Percentiles rank a stretch among this genome's conserved stretches.
Evolutionary conservation across 2,113 vertebrate genomes (phyloP).

Genomic region (Bufo gargarizans): DNA sequence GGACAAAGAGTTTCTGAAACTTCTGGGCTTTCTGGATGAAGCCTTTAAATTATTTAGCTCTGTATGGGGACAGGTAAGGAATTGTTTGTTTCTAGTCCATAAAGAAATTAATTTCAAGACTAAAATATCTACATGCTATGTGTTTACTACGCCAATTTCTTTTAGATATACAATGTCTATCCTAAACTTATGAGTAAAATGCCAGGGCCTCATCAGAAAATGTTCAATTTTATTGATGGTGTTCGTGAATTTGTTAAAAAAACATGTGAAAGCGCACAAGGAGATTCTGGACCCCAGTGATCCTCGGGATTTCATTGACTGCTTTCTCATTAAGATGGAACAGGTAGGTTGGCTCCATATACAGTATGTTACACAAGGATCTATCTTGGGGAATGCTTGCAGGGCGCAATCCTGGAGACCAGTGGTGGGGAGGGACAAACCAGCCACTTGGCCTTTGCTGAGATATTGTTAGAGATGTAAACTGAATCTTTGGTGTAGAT

Average conservation of each 20-base stretch:
- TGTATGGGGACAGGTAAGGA: constrained; percentile 51
- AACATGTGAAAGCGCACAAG: constrained; percentile 72
- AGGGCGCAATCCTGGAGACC: not conserved
- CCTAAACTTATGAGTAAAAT: constrained; percentile 72
- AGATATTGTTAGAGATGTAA: no score
- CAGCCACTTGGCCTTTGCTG: not conserved
- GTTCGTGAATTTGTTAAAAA: constrained; percentile 63
- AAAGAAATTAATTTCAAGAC: no score
- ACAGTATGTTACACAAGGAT: no score
- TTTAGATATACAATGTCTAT: constrained; percentile 77
- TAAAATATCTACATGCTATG: no score
- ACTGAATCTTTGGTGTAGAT: no score
- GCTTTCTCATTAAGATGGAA: constrained; percentile 77
- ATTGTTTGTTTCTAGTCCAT: not conserved
- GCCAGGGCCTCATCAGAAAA: constrained; percentile 72
- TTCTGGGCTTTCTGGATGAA: constrained; percentile 49
- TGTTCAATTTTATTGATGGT: constrained; percentile 28
- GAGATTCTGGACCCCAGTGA: constrained; percentile 69
- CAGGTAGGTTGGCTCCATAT: constrained; percentile 70
- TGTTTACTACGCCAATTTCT: no score
- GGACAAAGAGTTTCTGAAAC: constrained; percentile 61
- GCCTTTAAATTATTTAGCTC: constrained; percentile 41
- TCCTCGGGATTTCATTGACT: constrained; percentile 80
- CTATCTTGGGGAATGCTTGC: not conserved
- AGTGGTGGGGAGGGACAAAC: not conserved